phyloP scores from a whole-genome alignment of 2,888 invertebrate species.

The Chydorus sphaericus region DNA sequence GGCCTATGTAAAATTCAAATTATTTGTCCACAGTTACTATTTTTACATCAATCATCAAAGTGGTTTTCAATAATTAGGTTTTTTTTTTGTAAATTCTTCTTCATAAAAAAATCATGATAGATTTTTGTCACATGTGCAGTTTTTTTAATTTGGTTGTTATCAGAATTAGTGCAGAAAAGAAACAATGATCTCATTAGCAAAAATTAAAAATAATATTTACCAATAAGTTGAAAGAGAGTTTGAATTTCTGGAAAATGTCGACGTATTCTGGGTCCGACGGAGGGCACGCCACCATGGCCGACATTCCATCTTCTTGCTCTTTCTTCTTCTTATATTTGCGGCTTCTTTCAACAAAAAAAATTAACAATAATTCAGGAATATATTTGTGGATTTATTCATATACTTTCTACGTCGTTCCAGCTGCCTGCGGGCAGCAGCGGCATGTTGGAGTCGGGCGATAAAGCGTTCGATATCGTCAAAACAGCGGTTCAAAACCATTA shows the following conservation, averaged over 20 bases:
- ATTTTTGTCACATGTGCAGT: too few relatives aligned
- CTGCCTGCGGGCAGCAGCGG: slow-evolving; percentile 87
- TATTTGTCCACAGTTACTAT: too few relatives aligned
- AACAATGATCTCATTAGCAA: too few relatives aligned
- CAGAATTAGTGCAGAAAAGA: too few relatives aligned
- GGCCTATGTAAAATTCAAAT: slow-evolving; percentile 43
- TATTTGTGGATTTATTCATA: too few relatives aligned
- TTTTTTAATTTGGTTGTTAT: too few relatives aligned
- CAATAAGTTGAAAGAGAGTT: slow-evolving; percentile 90
- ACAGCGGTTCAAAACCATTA: slow-evolving; percentile 86
- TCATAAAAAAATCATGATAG: too few relatives aligned
- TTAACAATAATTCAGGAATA: not conserved
- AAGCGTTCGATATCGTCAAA: slow-evolving; percentile 99
- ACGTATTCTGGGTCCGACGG: slow-evolving; percentile 92
- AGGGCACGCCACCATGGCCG: slow-evolving; percentile 84
- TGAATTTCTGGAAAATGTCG: slow-evolving; percentile 97
- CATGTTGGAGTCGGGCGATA: slow-evolving; percentile 90
- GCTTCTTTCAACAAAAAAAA: not conserved
- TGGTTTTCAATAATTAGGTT: too few relatives aligned
- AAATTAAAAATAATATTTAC: slow-evolving; percentile 28
- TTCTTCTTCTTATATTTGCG: slow-evolving; percentile 42
- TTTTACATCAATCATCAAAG: too few relatives aligned
- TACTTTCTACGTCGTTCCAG: slow-evolving; percentile 63
- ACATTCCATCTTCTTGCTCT: slow-evolving; percentile 74
- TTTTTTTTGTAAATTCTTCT: too few relatives aligned